A percentile compares a stretch with the other conserved stretches of the same genome.
These are phyloP conservation scores for Naso thynnoides DNA, from an alignment of 2,797 vertebrate genomes.

Conservation along the genomic window DNA sequence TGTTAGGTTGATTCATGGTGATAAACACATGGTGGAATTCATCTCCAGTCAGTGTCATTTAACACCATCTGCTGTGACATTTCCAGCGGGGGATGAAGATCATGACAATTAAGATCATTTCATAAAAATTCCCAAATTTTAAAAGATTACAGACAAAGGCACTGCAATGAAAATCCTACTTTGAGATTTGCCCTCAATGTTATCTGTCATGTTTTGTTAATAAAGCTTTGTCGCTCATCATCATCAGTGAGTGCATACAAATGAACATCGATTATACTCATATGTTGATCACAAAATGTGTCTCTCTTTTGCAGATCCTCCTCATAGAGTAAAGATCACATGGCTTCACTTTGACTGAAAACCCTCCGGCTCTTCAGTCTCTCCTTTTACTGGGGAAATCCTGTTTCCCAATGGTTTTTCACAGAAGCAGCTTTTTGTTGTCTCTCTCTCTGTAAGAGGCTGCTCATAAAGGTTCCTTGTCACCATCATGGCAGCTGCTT, in stretches of 20 bases:
- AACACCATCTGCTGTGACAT: too few relatives aligned
- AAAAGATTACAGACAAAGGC: too few relatives aligned
- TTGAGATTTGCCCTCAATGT: too few relatives aligned
- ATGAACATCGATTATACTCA: background rate
- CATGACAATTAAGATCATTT: too few relatives aligned
- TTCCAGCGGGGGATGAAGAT: too few relatives aligned
- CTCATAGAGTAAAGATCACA: slow-evolving; percentile 5
- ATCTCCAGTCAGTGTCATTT: too few relatives aligned
- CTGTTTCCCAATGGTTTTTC: slow-evolving; percentile 30
- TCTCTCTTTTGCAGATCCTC: slow-evolving; percentile 23
- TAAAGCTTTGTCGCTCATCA: too few relatives aligned
- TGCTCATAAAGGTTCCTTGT: background rate
- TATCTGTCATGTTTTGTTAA: too few relatives aligned
- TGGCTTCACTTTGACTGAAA: slow-evolving; percentile 24
- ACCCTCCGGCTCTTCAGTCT: background rate
- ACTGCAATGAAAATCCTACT: too few relatives aligned
- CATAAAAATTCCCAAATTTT: too few relatives aligned
- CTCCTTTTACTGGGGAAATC: slow-evolving; percentile 1
- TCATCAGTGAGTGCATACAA: background rate
- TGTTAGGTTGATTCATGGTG: too few relatives aligned
- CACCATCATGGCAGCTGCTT: slow-evolving; percentile 52
- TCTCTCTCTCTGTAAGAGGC: slow-evolving; percentile 11
- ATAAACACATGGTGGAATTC: too few relatives aligned
- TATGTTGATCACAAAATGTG: background rate
- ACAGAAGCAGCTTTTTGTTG: background rate